Base-by-base conservation (phyloP, 2,113 vertebrate genomes). In the Poeciliopsis turrubarensis region DNA sequence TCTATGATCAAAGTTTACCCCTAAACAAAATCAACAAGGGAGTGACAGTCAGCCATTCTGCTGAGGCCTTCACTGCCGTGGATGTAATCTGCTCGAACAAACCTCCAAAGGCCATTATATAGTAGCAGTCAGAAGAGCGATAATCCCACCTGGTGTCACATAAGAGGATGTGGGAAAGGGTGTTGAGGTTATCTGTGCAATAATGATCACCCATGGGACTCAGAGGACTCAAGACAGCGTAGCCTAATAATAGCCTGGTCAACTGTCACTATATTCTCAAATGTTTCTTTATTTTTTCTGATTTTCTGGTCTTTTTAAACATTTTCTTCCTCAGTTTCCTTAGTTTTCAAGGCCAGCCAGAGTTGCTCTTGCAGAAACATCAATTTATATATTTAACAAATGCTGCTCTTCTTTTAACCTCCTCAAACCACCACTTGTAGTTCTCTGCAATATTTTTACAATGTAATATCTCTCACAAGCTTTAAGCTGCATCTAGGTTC, bases 131-230 rank as follows among this genome's bases (percentile, higher is more conserved):
- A 60, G 34, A 71, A 51, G 77, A 80, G 65, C 86, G 83, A 89
- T 89, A 90, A 91, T 91, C 89, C 81, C 60, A 72, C 79, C 81
- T 68, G 80, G 79, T 86, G 82, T 86, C 87, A 90, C 88, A 85
- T 83, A 65, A 84, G 83, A 81, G 78, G 66, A 73, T 57, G 51
- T 57, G 12, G 57, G 17, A 65, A 72, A 81, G 73, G 70, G 73
- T 81, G 81, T 65, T 0, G 74, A 86, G 86, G 86, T 90, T 89
- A 91, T 90, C 87, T 77, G 70, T 73, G 80, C 82, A 77, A 78
- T 89, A 89, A 89, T 79, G 86, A 90, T 89, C 44, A 0, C 75
- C 54, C 31, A 30, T 69, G 74, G 78, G 84, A 80, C 74, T 83
- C n/a, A n/a, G 12, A 14, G 57, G 64, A 70, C 79, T 77, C 77